Percentiles rank a stretch among this genome's conserved stretches.
phyloP scores from a whole-genome alignment of 1,140 invertebrate species.

The Steinernema feltiae region DNA sequence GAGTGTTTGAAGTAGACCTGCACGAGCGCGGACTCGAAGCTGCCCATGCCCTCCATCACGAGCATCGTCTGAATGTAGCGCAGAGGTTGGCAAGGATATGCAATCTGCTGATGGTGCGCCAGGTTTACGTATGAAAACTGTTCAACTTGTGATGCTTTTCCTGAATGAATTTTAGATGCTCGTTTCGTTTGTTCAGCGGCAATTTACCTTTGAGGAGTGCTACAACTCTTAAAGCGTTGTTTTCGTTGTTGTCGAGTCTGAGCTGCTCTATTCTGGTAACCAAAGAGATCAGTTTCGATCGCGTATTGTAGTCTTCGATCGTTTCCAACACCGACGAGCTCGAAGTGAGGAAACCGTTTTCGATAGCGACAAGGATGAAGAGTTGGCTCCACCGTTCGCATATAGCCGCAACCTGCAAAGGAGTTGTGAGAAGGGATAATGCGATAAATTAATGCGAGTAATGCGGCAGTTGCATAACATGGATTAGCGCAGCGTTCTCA shows the following conservation, averaged over 20 bases:
- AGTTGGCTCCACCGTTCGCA: conserved; percentile 1
- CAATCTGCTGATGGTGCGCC: neutral
- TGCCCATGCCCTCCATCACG: neutral
- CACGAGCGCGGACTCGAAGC: neutral
- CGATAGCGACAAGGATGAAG: neutral
- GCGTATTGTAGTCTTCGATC: neutral
- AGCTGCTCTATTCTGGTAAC: conserved; percentile 13
- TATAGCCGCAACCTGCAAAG: conserved; percentile 3
- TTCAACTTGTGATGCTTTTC: conserved; percentile 2
- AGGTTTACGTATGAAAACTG: conserved; percentile 3
- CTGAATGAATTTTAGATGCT: neutral
- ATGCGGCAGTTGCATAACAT: neutral
- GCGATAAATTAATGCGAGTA: neutral
- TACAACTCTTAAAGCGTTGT: neutral
- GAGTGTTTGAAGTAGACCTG: neutral
- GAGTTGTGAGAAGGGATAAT: neutral
- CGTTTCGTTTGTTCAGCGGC: neutral
- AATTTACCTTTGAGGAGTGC: neutral
- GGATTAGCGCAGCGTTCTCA: conserved; percentile 13
- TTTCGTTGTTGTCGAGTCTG: neutral
- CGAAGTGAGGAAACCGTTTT: neutral
- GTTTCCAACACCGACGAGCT: neutral
- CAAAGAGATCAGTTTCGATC: neutral
- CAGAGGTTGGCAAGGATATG: neutral
- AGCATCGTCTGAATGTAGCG: conserved; percentile 9